Base-by-base conservation (phyloP, 2,888 invertebrate species). In the Tillus elongatus region DNA sequence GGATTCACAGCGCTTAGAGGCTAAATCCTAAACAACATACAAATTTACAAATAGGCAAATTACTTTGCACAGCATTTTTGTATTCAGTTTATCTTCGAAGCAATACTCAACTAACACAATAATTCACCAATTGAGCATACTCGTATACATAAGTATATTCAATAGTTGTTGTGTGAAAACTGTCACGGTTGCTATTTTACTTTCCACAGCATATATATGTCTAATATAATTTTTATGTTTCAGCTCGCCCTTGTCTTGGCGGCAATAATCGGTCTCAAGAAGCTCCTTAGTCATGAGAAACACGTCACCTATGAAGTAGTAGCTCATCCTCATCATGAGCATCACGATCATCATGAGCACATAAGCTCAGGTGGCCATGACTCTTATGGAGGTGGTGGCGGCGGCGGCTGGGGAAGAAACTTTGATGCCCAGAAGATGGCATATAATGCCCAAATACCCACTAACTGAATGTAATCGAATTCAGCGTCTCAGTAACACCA, bases 191-290 rank as follows among this genome's bases (percentile, higher is more conserved):
- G n/a, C n/a, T n/a, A n/a, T n/a, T n/a, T n/a, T n/a, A n/a, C n/a
- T n/a, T n/a, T n/a, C n/a, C n/a, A n/a, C n/a, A n/a, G n/a, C n/a
- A n/a, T n/a, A n/a, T n/a, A n/a, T n/a, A n/a, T n/a, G n/a, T n/a
- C n/a, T n/a, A n/a, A n/a, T n/a, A n/a, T n/a, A n/a, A n/a, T n/a
- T n/a, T n/a, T n/a, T n/a, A n/a, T n/a, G n/a, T 57, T 58, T 34
- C 44, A 67, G 73, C 79, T 88, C 35, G 88, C 88, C 2, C 70
- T 89, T 6, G 72, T 88, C 2, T 66, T 88, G 37, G 83, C 88
- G 9, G 79, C 79, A 30, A 79, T 88, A 49, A 82, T 88, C 46
- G 87, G 86, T 16, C 60, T 88, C 55, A 88, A 86, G 70, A 88
- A 88, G 55, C 68, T 89, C 28, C 77, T 88, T 64, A 78, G 78